Evolutionary conservation across 2,797 vertebrate genomes (phyloP), one percentile per base, ranked within the genome.

Genomic region (Vultur gryphus): DNA sequence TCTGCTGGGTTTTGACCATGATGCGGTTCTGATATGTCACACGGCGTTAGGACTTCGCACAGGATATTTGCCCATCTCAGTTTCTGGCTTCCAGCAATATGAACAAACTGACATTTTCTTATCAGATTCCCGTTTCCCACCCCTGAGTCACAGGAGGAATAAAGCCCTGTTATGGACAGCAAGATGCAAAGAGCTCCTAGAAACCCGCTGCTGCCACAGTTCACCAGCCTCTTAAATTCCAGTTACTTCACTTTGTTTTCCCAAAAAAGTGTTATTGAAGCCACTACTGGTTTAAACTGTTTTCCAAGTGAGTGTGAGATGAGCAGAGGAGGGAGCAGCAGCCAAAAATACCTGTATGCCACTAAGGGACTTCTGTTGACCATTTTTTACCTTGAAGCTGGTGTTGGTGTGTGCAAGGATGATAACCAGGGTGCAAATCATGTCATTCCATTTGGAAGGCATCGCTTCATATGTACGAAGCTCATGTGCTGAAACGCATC

Each of bases 401-500:
- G 6, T 85, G 67, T 16, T 46, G 23, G 6, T 33, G 23, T 16
- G 26, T 46, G 29, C 64, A 82, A 48, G 24, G 33, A 49, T 5
- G n/a, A 59, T 52, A 46, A 24, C 35, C 49, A 35, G 37, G 16
- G 29, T 75, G 20, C 28, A 88, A 88, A 86, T 23, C 37, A 16
- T 31, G 33, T 16, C 10, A 19, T 73, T 83, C 85, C 10, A 10
- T 86, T 78, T 78, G 58, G 54, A 93, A 90, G 37, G 18, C 19
- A 46, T 35, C 2, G 4, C 23, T 24, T 85, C 23, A 5, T 8
- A 31, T 11, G 6, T 10, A 20, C 1, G 9, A 37, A 15, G 10
- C 28, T 59, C 4, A 16, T 7, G 16, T 17, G 23, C 46, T 51
- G 71, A 80, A 79, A 72, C 0, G 0, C 12, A 10, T 44, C 33